phyloP scores from a whole-genome alignment of 2,888 invertebrate genomes.

The Epirrhoe tristata region DNA sequence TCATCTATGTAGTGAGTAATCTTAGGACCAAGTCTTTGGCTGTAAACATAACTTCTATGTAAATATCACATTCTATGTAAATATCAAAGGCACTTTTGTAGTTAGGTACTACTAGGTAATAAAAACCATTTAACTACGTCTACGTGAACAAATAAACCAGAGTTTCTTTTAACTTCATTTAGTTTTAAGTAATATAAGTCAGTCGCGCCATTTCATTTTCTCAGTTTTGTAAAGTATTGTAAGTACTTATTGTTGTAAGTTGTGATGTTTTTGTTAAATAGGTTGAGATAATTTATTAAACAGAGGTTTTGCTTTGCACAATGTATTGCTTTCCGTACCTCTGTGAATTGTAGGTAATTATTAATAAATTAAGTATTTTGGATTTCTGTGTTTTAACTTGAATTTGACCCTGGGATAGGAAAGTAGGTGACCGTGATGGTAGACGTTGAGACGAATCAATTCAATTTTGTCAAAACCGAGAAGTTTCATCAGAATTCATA shows the following conservation, averaged over 20 bases:
- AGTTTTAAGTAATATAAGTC: slow-evolving; percentile 63
- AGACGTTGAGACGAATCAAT: slow-evolving; percentile 41
- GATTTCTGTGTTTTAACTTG: slow-evolving; percentile 36
- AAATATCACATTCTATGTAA: neutral
- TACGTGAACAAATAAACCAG: neutral
- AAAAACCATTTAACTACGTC: neutral
- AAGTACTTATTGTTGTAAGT: slow-evolving; percentile 45
- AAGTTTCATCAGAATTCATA: slow-evolving; percentile 37
- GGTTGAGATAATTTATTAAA: slow-evolving; percentile 32
- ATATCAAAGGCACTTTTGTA: neutral
- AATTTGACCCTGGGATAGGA: slow-evolving; percentile 36
- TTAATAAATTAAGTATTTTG: slow-evolving; percentile 44
- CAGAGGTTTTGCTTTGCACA: slow-evolving; percentile 45
- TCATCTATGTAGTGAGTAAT: too few species aligned
- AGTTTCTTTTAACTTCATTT: slow-evolving; percentile 37
- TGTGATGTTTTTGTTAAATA: slow-evolving; percentile 52
- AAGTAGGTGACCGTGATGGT: slow-evolving; percentile 41
- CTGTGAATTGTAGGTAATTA: slow-evolving; percentile 43
- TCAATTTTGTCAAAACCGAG: slow-evolving; percentile 32
- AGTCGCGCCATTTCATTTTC: slow-evolving; percentile 80
- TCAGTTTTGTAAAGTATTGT: slow-evolving; percentile 60
- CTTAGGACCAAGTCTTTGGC: neutral
- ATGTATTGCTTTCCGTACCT: slow-evolving; percentile 43
- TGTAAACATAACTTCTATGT: neutral
- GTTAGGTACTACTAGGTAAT: too few species aligned